A percentile compares a stretch with the other conserved stretches of the same genome.
Evolutionary conservation across 1,140 invertebrate species (phyloP).

Genomic region (Archivesica marissinica): DNA sequence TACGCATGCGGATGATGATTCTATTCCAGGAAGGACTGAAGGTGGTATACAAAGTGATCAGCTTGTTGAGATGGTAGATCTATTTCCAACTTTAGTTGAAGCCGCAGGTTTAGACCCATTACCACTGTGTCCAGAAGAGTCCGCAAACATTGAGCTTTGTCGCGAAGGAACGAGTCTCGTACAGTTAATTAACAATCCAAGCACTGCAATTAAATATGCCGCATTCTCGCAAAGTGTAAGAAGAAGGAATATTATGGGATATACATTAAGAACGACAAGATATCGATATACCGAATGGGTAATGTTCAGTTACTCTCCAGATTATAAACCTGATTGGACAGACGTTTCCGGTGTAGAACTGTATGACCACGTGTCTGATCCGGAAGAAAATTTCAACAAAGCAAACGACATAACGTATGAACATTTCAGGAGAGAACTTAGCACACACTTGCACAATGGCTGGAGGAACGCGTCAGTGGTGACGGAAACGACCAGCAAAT

Average conservation of each 20-base stretch:
- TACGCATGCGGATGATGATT: slow-evolving; percentile 89
- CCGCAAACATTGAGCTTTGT: slow-evolving; percentile 84
- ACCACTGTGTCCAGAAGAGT: slow-evolving; percentile 85
- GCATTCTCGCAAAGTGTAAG: slow-evolving; percentile 93
- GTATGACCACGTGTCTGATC: slow-evolving; percentile 87
- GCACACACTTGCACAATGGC: slow-evolving; percentile 65
- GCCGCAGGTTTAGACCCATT: slow-evolving; percentile 86
- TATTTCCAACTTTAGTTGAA: slow-evolving; percentile 93
- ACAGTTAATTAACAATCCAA: slow-evolving; percentile 62
- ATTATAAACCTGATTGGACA: slow-evolving; percentile 86
- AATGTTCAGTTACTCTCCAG: slow-evolving; percentile 82
- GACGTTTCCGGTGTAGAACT: slow-evolving; percentile 86
- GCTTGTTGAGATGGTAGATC: slow-evolving; percentile 90
- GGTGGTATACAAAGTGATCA: slow-evolving; percentile 59
- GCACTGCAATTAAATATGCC: slow-evolving; percentile 66
- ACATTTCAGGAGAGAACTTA: slow-evolving; percentile 63
- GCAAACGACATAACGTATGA: slow-evolving; percentile 72
- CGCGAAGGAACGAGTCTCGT: slow-evolving; percentile 89
- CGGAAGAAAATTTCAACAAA: slow-evolving; percentile 89
- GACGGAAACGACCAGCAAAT: too few relatives aligned
- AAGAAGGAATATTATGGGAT: slow-evolving; percentile 91
- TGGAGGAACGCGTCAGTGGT: slow-evolving; percentile 72
- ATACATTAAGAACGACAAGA: slow-evolving; percentile 85
- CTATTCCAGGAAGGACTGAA: slow-evolving; percentile 85
- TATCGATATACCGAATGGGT: slow-evolving; percentile 9